Percentiles rank a stretch among this genome's conserved stretches.
Conservation (phyloP, 1,140 invertebrate species). For the Papilio polyxenes region DNA sequence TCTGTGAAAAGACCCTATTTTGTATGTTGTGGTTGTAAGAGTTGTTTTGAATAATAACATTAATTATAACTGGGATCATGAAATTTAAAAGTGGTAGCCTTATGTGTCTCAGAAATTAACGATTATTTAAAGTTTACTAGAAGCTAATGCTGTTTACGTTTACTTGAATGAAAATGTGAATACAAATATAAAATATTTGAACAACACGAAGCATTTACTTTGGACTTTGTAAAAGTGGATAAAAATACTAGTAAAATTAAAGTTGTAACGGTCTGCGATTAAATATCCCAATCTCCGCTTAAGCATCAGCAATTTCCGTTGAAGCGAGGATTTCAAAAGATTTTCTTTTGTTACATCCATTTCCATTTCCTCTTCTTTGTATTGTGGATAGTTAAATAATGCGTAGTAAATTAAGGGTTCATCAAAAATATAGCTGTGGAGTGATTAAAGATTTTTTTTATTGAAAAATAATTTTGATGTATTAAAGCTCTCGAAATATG, state of each 20-base stretch:
- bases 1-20: background rate
- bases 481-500: background rate
- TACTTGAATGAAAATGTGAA: background rate
- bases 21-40: background rate
- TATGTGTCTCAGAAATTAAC: no score
- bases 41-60: background rate
- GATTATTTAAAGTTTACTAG: no score
- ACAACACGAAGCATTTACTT: background rate
- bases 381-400: conserved; percentile 26
- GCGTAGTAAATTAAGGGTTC: conserved; percentile 13
- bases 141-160: background rate
- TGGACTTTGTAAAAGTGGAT: background rate
- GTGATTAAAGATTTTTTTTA: background rate
- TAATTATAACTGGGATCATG: no score
- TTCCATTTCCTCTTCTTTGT: conserved; percentile 20
- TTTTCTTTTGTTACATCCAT: conserved; percentile 26
- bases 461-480: no score
- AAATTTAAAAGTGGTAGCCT: no score
- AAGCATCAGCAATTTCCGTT: conserved; percentile 27
- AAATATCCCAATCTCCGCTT: conserved; percentile 26
- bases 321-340: conserved; percentile 27
- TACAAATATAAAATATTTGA: background rate
- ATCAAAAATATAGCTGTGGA: background rate
- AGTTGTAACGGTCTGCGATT: conserved; percentile 16
- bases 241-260: conserved; percentile 22